A percentile compares a stretch with the other conserved stretches of the same genome.
Conservation (phyloP, 2,113 vertebrate species). For the Mesocricetus auratus region DNA sequence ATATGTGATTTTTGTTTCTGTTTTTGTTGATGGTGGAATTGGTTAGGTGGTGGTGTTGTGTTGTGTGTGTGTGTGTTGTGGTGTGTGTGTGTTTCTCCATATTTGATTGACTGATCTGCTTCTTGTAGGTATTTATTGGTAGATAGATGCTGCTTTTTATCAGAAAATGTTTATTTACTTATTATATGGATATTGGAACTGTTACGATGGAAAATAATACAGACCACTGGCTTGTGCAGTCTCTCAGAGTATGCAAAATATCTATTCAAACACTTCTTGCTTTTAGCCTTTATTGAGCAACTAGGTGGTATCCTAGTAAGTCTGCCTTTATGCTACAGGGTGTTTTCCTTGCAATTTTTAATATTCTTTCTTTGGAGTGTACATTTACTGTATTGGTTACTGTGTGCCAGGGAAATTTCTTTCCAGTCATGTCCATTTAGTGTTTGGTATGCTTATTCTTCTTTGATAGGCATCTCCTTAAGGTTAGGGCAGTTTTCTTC, state of each 20-base stretch:
- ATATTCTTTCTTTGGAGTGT: background rate
- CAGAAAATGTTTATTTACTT: background rate
- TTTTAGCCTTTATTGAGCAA: background rate
- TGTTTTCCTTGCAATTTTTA: background rate
- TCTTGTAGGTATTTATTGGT: background rate
- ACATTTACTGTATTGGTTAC: background rate
- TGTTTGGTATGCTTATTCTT: background rate
- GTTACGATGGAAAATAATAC: background rate
- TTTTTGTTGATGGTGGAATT: background rate
- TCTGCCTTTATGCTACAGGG: background rate
- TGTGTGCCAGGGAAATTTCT: background rate
- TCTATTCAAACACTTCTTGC: background rate
- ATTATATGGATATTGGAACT: background rate
- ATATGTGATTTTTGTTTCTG: background rate
- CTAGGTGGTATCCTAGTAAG: background rate
- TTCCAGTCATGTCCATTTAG: background rate
- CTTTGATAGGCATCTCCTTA: background rate
- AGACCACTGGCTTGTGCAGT: background rate
- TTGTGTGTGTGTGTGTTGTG: background rate
- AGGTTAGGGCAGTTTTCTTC: background rate
- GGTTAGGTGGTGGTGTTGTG: background rate
- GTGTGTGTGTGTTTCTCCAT: background rate
- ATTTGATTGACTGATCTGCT: background rate
- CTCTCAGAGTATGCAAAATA: background rate
- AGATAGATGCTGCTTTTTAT: background rate